phyloP scores from a whole-genome alignment of 2,797 vertebrate genomes.

The Rhodeus uyekii region DNA sequence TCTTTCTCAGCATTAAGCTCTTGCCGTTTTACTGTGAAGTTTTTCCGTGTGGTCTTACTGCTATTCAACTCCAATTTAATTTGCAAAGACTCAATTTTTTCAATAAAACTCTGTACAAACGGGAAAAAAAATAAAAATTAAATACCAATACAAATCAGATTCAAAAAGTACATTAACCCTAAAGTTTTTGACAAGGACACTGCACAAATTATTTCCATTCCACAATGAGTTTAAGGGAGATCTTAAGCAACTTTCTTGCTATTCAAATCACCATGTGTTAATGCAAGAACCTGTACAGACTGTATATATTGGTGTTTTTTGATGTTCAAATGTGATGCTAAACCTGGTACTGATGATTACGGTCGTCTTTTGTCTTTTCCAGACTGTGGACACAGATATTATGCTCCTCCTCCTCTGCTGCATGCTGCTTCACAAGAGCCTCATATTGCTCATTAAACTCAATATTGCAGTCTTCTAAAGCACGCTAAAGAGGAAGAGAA shows the following conservation, averaged over 20 bases:
- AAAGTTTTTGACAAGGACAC: neutral
- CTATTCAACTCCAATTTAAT: conserved; percentile 59
- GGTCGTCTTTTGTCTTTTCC: conserved; percentile 45
- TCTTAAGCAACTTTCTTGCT: neutral
- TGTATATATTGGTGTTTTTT: neutral
- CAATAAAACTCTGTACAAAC: conserved; percentile 43
- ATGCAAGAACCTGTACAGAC: neutral
- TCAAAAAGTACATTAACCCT: neutral
- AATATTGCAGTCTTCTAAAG: conserved; percentile 37
- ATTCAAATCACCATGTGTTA: neutral
- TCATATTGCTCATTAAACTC: conserved; percentile 32
- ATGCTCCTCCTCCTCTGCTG: conserved; percentile 32
- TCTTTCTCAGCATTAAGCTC: conserved; percentile 55
- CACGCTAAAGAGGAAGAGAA: conserved; percentile 4
- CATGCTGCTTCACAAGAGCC: conserved; percentile 39
- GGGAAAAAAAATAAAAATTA: neutral
- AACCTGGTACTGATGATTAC: conserved; percentile 52
- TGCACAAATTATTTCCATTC: neutral
- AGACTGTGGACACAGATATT: neutral
- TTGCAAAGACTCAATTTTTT: conserved; percentile 55
- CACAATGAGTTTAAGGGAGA: neutral
- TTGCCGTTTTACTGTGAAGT: conserved; percentile 53
- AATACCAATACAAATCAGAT: neutral
- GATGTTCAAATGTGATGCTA: neutral
- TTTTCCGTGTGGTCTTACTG: conserved; percentile 58